These are phyloP conservation scores for Platycnemis pennipes DNA, from an alignment of 2,888 invertebrate genomes.

Conservation along the genomic window DNA sequence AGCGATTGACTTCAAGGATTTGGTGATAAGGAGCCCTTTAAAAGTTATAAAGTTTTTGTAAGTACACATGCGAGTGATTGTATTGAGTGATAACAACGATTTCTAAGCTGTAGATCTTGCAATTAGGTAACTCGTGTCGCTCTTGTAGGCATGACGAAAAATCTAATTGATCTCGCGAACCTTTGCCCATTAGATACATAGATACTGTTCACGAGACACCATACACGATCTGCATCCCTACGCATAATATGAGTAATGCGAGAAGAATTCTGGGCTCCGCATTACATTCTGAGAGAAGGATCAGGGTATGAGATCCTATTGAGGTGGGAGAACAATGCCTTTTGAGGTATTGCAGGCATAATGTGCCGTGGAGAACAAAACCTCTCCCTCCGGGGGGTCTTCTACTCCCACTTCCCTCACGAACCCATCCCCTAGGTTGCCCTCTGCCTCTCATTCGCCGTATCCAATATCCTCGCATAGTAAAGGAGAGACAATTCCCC, in stretches of 20 bases:
- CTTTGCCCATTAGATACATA: not conserved
- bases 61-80: too few species aligned
- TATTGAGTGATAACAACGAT: too few species aligned
- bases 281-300: not conserved
- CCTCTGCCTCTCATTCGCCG: not conserved
- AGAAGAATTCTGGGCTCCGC: not conserved
- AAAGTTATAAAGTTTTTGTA: too few species aligned
- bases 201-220: not conserved
- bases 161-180: not conserved
- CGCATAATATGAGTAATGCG: not conserved
- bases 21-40: too few species aligned
- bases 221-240: not conserved
- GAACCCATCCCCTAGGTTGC: not conserved
- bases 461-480: slow-evolving; percentile 20
- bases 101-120: too few species aligned
- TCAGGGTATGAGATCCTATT: slow-evolving; percentile 35
- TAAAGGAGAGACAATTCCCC: slow-evolving; percentile 44
- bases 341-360: not conserved
- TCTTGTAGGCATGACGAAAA: not conserved
- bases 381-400: not conserved
- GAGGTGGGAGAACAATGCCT: slow-evolving; percentile 47
- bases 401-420: not conserved
- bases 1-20: too few species aligned
- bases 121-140: too few species aligned
- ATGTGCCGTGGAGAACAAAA: too few species aligned